A percentile compares a stretch with the other conserved stretches of the same genome.
phyloP scores from a whole-genome alignment of 2,113 vertebrate species.

The Phaetusa simplex region DNA sequence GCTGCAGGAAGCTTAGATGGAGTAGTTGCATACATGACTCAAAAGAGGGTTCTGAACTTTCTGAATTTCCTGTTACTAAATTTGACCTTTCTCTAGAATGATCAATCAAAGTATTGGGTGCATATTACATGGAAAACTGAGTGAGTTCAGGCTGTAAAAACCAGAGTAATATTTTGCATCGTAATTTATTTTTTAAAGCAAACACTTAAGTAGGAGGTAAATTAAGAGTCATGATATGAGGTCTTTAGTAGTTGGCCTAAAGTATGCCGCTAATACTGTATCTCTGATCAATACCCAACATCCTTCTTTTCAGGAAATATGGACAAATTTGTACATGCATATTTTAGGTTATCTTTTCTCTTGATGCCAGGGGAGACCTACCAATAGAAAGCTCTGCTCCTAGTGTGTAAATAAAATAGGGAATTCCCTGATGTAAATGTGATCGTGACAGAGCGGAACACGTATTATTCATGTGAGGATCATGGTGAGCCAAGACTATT shows the following conservation, averaged over 20 bases:
- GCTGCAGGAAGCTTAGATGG: background rate
- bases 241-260: background rate
- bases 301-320: background rate
- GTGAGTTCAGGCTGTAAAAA: background rate
- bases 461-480: accelerated
- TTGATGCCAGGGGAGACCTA: background rate
- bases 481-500: background rate
- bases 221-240: background rate
- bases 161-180: background rate
- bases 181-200: background rate
- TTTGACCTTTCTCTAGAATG: background rate
- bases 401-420: background rate
- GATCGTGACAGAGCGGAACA: background rate
- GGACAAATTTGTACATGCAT: background rate
- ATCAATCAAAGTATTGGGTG: background rate
- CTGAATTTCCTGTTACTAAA: background rate
- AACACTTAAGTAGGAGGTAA: background rate
- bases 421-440: background rate
- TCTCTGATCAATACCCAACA: background rate
- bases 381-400: background rate
- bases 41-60: background rate
- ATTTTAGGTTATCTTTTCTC: background rate
- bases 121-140: background rate
- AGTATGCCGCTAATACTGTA: background rate
- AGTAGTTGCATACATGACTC: background rate